Evolutionary conservation across 1,140 invertebrate genomes (phyloP), one percentile per base, ranked within the genome.

Genomic region (Anastatus disparis): DNA sequence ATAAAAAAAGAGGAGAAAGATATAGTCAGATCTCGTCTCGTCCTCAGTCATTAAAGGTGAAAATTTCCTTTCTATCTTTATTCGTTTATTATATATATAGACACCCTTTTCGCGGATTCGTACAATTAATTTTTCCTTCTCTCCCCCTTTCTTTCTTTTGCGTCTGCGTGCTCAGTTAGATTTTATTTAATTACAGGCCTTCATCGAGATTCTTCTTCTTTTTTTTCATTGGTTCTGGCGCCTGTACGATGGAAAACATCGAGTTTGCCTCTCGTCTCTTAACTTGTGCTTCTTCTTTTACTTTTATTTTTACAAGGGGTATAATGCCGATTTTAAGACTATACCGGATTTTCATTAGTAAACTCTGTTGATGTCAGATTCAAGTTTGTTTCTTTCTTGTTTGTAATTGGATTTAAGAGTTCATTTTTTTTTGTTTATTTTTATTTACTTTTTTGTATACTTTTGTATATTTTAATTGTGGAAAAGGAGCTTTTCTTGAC

Each of bases 291-390:
- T n/a, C 17, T 50, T 17, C 22, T 4, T 20, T 17, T 56, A 27
- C 1, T 20, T 29, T 9, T 17, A n/a, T 35, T 56, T 29, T 6
- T 22, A 15, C 29, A 4, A 26, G 17, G 4, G 42, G 20, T 63
- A 4, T 6, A 46, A 8, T 40, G n/a, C 6, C 44, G 13, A 22
- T 62, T 50, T 72, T 68, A 75, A 78, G 65, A 64, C 64, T 62
- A 50, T 70, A n/a, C n/a, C n/a, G 56, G 64, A 31, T 77, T 77
- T 76, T 76, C 75, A 74, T 77, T 74, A 73, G 53, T 63, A 42
- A 59, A 42, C 48, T 59, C 35, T 62, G 40, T 69, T 62, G 44
- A 42, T 42, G 38, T 17, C 38, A 71, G 67, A 27, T 26, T 42
- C 40, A 26, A 42, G 68, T 50, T 76, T 59, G 72, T 69, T 76